phyloP scores from a whole-genome alignment of 1,140 invertebrate species.

The Arion vulgaris region DNA sequence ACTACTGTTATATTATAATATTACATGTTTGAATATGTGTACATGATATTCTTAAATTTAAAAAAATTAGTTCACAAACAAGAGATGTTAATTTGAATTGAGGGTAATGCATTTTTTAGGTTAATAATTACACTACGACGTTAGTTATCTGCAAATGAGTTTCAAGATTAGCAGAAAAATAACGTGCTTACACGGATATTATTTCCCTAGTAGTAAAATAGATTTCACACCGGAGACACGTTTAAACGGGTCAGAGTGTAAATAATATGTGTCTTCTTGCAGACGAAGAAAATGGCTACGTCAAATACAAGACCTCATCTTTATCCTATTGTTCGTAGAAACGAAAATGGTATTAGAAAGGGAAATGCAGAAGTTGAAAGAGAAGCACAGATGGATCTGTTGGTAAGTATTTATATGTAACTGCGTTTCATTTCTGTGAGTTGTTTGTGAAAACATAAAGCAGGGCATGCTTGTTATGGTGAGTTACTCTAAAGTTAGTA shows the following conservation, averaged over 20 bases:
- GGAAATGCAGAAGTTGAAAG: background rate
- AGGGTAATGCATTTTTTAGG: too few species aligned
- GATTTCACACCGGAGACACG: background rate
- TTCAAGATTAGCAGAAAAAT: too few species aligned
- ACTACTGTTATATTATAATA: too few species aligned
- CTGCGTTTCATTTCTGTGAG: background rate
- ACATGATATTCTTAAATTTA: too few species aligned
- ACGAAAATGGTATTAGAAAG: background rate
- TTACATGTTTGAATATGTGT: too few species aligned
- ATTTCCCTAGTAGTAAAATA: background rate
- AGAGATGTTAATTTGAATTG: too few species aligned
- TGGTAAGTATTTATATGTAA: background rate
- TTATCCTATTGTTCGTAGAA: background rate
- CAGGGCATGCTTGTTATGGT: too few species aligned
- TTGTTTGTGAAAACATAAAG: background rate
- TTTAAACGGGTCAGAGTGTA: background rate
- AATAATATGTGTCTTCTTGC: background rate
- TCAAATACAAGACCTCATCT: constrained; percentile 1
- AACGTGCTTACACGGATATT: background rate
- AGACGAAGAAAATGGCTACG: background rate
- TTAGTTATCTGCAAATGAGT: too few species aligned
- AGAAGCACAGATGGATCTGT: background rate
- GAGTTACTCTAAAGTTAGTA: too few species aligned
- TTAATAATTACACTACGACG: too few species aligned
- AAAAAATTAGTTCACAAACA: too few species aligned